Evolutionary conservation across 2,888 invertebrate species (phyloP).

Genomic region (Cremastinae sp.): DNA sequence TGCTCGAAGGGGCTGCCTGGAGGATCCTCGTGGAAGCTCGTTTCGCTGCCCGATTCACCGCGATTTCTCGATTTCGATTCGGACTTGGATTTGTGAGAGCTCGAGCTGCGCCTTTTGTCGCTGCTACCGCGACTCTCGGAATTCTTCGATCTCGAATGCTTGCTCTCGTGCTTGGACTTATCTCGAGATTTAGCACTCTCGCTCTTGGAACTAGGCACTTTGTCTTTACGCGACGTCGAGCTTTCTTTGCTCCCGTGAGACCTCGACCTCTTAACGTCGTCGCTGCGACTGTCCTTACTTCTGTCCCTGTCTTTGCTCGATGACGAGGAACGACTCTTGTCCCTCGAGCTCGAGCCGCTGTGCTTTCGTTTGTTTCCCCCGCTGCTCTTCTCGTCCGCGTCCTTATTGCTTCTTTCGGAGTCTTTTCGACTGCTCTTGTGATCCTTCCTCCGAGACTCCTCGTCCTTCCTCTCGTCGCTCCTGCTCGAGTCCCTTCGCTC

Average conservation of each 20-base stretch:
- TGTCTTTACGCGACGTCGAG: slow-evolving; percentile 65
- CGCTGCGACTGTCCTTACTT: slow-evolving; percentile 64
- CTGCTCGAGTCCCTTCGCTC: slow-evolving; percentile 53
- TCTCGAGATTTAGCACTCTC: slow-evolving; percentile 60
- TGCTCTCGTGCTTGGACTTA: slow-evolving; percentile 68
- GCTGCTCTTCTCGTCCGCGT: slow-evolving; percentile 71
- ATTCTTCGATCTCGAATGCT: slow-evolving; percentile 67
- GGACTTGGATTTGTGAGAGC: slow-evolving; percentile 69
- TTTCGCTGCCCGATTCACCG: slow-evolving; percentile 67
- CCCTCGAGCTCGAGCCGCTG: slow-evolving; percentile 66
- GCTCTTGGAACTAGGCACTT: slow-evolving; percentile 62
- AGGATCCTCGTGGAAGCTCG: slow-evolving; percentile 67
- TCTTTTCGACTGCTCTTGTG: slow-evolving; percentile 62
- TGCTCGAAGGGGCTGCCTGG: slow-evolving; percentile 66
- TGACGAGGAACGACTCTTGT: slow-evolving; percentile 68
- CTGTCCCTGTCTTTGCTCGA: slow-evolving; percentile 69
- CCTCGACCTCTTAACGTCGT: slow-evolving; percentile 63
- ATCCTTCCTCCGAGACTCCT: slow-evolving; percentile 60
- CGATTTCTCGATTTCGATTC: slow-evolving; percentile 65
- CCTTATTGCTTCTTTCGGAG: slow-evolving; percentile 62
- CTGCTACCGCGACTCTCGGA: slow-evolving; percentile 69
- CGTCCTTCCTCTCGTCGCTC: slow-evolving; percentile 56
- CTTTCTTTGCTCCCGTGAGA: slow-evolving; percentile 60
- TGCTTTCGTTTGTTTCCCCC: slow-evolving; percentile 75
- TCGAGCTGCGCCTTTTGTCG: slow-evolving; percentile 64